phyloP scores from a whole-genome alignment of 2,888 invertebrate genomes.

The Eristalis intricaria region DNA sequence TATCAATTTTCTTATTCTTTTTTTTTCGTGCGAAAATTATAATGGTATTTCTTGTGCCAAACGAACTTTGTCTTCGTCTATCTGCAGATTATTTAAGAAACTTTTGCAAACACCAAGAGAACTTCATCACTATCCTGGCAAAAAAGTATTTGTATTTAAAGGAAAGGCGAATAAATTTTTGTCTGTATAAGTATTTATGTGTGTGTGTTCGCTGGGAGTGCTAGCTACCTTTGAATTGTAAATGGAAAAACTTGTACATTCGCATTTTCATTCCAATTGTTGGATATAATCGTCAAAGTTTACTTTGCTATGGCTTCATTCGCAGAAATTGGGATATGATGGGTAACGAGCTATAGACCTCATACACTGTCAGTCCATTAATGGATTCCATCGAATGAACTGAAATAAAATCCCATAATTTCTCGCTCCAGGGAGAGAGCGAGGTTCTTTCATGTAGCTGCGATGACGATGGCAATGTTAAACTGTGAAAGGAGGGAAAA shows the following conservation, averaged over 20 bases:
- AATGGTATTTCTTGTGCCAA: constrained; percentile 12
- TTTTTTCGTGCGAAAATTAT: constrained; percentile 9
- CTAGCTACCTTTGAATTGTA: constrained; percentile 24
- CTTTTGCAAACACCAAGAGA: constrained; percentile 33
- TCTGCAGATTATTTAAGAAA: constrained; percentile 47
- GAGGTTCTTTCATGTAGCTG: constrained; percentile 36
- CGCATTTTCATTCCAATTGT: constrained; percentile 28
- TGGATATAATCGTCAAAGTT: constrained; percentile 54
- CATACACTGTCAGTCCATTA: constrained; percentile 54
- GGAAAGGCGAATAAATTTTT: constrained; percentile 5
- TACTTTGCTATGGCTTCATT: constrained; percentile 19
- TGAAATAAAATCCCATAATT: constrained; percentile 27
- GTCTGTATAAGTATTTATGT: not conserved
- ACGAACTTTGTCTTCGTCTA: constrained; percentile 15
- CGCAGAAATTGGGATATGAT: constrained; percentile 21
- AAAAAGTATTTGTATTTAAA: constrained; percentile 39
- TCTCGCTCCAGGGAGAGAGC: constrained; percentile 25
- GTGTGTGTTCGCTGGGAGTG: not conserved
- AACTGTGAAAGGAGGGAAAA: constrained; percentile 42
- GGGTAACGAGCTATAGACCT: constrained; percentile 34
- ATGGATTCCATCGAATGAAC: constrained; percentile 52
- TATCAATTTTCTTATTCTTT: not conserved
- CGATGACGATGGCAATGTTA: constrained; percentile 1
- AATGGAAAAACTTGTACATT: constrained; percentile 65
- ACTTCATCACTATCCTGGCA: constrained; percentile 50